These are phyloP conservation scores for Zosterops borbonicus DNA, from an alignment of 2,113 vertebrate species.

Conservation along the genomic window DNA sequence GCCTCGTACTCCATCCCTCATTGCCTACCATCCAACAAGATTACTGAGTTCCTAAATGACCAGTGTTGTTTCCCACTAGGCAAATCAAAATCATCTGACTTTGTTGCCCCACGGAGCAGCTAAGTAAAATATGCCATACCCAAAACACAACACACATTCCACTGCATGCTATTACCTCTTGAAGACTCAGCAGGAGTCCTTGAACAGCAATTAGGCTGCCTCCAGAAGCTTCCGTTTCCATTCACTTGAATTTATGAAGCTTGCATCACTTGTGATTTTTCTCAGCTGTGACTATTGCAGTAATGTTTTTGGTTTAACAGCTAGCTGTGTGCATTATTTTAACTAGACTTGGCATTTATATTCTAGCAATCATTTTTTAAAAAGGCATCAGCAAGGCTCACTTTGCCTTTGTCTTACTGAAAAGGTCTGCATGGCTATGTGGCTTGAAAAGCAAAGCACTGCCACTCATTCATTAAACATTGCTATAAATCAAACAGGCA, in stretches of 20 bases:
- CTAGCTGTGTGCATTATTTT: background rate
- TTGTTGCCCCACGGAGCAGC: background rate
- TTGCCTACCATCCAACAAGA: background rate
- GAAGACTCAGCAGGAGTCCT: background rate
- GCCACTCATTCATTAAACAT: constrained; percentile 25
- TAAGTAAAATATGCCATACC: background rate
- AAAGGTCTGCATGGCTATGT: background rate
- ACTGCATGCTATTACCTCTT: background rate
- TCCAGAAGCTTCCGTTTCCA: background rate
- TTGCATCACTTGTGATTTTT: background rate
- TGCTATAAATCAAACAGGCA: background rate
- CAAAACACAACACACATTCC: background rate
- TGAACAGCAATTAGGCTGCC: background rate
- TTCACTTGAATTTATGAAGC: background rate
- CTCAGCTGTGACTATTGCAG: background rate
- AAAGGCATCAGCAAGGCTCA: background rate
- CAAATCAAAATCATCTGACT: background rate
- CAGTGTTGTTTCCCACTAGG: background rate
- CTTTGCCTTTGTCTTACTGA: background rate
- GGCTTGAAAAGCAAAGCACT: background rate
- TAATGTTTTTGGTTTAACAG: background rate
- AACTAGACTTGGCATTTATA: background rate
- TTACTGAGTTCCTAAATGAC: background rate
- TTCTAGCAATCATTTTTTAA: background rate
- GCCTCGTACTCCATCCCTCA: background rate